A percentile compares a stretch with the other conserved stretches of the same genome.
Conservation (phyloP, 2,113 vertebrate genomes). For the Zapornia atra region DNA sequence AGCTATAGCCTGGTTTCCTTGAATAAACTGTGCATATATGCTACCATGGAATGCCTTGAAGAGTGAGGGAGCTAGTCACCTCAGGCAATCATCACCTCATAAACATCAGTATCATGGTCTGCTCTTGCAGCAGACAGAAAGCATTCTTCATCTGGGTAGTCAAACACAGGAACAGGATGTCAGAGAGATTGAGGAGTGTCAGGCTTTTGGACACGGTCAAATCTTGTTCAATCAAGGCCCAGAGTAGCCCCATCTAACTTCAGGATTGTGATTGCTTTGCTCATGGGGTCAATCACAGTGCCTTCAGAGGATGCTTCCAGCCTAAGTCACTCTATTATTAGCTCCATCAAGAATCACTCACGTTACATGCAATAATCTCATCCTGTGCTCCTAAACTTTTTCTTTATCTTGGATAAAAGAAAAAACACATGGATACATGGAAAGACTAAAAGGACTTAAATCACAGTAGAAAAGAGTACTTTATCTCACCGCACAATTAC, state of each 20-base stretch:
- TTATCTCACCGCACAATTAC: neutral
- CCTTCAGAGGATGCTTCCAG: neutral
- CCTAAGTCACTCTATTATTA: neutral
- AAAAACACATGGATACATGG: accelerated
- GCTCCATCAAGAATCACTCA: neutral
- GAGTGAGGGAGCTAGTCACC: neutral
- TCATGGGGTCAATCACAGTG: neutral
- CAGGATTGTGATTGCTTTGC: neutral
- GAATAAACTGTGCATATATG: neutral
- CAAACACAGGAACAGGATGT: neutral
- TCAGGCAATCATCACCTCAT: neutral
- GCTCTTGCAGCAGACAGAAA: neutral
- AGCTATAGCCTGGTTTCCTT: neutral
- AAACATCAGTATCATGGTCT: neutral
- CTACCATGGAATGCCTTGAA: neutral
- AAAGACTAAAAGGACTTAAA: neutral
- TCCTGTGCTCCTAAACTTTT: neutral
- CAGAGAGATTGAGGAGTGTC: neutral
- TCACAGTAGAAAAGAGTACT: neutral
- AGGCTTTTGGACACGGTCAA: neutral
- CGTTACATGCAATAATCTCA: neutral
- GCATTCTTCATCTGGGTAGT: neutral
- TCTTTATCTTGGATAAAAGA: neutral
- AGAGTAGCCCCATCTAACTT: neutral
- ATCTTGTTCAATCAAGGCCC: neutral